Evolutionary conservation across 2,888 invertebrate genomes (phyloP).

Genomic region (Dermolepida albohirtum): DNA sequence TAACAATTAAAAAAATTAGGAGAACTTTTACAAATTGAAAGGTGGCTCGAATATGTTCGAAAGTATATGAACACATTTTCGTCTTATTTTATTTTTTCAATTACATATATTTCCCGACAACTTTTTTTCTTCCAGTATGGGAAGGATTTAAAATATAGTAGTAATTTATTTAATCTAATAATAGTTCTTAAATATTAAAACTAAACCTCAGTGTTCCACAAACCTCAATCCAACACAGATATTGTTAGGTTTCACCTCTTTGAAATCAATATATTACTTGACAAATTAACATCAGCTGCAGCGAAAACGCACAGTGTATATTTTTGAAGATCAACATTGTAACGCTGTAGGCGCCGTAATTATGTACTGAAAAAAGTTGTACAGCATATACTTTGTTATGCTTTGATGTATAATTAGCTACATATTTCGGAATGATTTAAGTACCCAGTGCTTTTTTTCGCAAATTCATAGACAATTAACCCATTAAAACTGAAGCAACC

Average conservation of each 20-base stretch:
- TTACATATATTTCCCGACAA: not conserved
- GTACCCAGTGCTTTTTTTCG: too few relatives aligned
- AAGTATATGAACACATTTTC: too few relatives aligned
- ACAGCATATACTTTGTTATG: slow-evolving; percentile 5
- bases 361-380: slow-evolving; percentile 5
- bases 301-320: slow-evolving; percentile 3
- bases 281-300: not conserved
- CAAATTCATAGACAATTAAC: too few relatives aligned
- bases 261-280: slow-evolving; percentile 23
- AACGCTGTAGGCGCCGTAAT: slow-evolving; percentile 23
- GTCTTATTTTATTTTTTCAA: not conserved
- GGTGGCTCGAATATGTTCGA: too few relatives aligned
- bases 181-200: slow-evolving; percentile 15
- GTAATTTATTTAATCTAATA: slow-evolving; percentile 22
- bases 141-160: not conserved
- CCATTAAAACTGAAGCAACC: too few relatives aligned
- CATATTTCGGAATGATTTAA: slow-evolving; percentile 7
- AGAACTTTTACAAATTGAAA: too few relatives aligned
- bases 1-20: too few relatives aligned
- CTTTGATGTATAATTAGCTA: not conserved
- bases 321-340: slow-evolving; percentile 1
- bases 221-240: slow-evolving; percentile 23
- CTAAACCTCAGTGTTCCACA: slow-evolving; percentile 13
- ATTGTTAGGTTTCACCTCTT: slow-evolving; percentile 22
- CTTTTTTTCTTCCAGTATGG: not conserved